Conservation (phyloP, 2,113 vertebrate genomes). For the Dryoscopus gambensis region DNA sequence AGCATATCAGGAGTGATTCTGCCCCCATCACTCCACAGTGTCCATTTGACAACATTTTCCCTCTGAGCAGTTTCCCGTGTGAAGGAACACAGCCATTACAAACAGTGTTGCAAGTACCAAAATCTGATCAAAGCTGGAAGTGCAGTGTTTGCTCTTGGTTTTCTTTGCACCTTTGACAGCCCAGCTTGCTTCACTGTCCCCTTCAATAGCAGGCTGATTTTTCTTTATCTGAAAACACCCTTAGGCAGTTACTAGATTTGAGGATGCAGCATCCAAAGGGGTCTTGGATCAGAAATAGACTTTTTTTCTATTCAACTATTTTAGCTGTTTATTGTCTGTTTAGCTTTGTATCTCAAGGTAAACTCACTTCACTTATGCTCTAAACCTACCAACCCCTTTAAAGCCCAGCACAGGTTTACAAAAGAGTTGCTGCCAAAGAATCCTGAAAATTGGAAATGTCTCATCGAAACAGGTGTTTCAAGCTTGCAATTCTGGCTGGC, state of each 20-base stretch:
- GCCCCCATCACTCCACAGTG: background rate
- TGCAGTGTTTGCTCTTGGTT: background rate
- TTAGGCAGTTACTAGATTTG: background rate
- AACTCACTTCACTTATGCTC: background rate
- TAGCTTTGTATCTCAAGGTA: background rate
- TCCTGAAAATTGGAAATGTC: background rate
- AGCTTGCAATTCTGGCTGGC: background rate
- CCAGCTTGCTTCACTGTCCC: background rate
- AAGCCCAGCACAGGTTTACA: background rate
- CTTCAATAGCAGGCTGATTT: background rate
- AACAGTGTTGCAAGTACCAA: background rate
- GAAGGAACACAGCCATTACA: background rate
- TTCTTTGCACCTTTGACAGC: background rate
- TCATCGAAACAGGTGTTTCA: background rate
- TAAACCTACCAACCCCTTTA: background rate
- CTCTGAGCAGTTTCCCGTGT: background rate
- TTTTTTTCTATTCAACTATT: background rate
- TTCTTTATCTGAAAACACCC: background rate
- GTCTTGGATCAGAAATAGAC: background rate
- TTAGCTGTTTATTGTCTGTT: background rate
- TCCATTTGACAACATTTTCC: background rate
- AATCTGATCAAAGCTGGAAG: background rate
- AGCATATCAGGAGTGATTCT: background rate
- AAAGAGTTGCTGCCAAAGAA: background rate
- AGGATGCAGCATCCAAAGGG: background rate